Percentiles rank a stretch among this genome's conserved stretches.
These are phyloP conservation scores for Drosophila anomalata DNA, from an alignment of 2,888 invertebrate genomes.

Conservation along the genomic window DNA sequence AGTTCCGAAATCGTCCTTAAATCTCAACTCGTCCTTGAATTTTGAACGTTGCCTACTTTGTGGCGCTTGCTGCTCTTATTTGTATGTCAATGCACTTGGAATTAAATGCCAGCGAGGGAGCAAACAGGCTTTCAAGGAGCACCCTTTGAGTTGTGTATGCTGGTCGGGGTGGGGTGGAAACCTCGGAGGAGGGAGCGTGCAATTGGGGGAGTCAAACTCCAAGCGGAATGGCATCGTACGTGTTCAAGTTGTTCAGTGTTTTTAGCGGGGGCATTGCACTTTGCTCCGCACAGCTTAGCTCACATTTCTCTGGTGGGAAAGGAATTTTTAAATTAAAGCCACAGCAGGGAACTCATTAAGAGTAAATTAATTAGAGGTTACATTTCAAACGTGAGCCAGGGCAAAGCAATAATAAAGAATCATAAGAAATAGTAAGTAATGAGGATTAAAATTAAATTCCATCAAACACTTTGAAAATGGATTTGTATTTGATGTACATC, in stretches of 20 bases:
- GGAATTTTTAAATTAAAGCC: constrained; percentile 70
- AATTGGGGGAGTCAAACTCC: constrained; percentile 13
- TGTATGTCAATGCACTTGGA: constrained; percentile 73
- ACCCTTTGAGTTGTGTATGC: constrained; percentile 49
- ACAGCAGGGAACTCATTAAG: constrained; percentile 52
- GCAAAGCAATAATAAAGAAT: not conserved
- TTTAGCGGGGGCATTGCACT: constrained; percentile 69
- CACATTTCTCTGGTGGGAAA: constrained; percentile 52
- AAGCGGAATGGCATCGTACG: constrained; percentile 52
- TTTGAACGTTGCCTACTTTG: constrained; percentile 61
- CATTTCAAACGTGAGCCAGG: constrained; percentile 13
- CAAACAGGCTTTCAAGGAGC: constrained; percentile 27
- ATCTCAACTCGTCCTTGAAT: constrained; percentile 30
- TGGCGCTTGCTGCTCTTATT: constrained; percentile 56
- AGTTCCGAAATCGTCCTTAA: not conserved
- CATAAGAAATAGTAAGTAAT: not conserved
- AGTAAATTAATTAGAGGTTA: constrained; percentile 42
- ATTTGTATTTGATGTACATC: not conserved
- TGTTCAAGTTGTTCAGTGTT: constrained; percentile 55
- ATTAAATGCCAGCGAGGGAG: constrained; percentile 53
- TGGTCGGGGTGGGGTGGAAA: constrained; percentile 18
- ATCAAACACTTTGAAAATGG: not conserved
- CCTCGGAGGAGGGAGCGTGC: not conserved
- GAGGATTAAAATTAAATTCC: not conserved
- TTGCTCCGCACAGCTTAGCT: constrained; percentile 13